phyloP scores from a whole-genome alignment of 2,113 vertebrate species.

The Phoxinus phoxinus region DNA sequence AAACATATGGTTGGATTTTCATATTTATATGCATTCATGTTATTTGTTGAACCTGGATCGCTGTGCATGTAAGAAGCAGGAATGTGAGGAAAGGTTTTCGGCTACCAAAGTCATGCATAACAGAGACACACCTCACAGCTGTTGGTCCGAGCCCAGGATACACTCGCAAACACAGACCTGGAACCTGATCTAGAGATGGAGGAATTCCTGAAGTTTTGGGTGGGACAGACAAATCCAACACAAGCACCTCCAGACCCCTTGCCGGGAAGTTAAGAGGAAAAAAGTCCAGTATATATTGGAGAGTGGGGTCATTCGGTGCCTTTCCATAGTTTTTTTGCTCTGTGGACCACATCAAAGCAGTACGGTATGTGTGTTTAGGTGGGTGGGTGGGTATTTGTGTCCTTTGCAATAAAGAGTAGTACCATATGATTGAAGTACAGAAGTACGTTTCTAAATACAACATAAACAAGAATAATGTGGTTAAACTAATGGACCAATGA shows the following conservation, averaged over 20 bases:
- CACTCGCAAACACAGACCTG: constrained; percentile 45
- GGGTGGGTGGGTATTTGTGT: neutral
- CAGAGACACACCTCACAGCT: constrained; percentile 48
- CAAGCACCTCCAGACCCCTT: constrained; percentile 54
- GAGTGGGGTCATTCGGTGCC: constrained; percentile 28
- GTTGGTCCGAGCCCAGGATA: constrained; percentile 32
- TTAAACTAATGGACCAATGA: neutral
- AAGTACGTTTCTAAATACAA: neutral
- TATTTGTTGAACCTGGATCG: constrained; percentile 27
- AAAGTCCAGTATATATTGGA: constrained; percentile 28
- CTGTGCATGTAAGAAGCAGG: constrained; percentile 32
- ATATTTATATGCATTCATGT: constrained; percentile 39
- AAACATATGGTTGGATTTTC: constrained; percentile 10
- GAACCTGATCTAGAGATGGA: constrained; percentile 49
- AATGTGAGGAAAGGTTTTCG: constrained; percentile 20
- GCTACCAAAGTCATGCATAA: constrained; percentile 8
- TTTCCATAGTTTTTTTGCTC: neutral
- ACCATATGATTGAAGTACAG: neutral
- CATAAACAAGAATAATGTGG: neutral
- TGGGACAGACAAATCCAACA: constrained; percentile 52
- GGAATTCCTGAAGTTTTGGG: constrained; percentile 51
- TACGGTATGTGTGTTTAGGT: constrained; percentile 14
- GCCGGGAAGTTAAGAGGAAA: constrained; percentile 46
- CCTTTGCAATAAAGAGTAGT: constrained; percentile 15
- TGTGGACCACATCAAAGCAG: constrained; percentile 20